Conservation (phyloP, 2,888 invertebrate genomes). For the Eueremaeus valkanovi region DNA sequence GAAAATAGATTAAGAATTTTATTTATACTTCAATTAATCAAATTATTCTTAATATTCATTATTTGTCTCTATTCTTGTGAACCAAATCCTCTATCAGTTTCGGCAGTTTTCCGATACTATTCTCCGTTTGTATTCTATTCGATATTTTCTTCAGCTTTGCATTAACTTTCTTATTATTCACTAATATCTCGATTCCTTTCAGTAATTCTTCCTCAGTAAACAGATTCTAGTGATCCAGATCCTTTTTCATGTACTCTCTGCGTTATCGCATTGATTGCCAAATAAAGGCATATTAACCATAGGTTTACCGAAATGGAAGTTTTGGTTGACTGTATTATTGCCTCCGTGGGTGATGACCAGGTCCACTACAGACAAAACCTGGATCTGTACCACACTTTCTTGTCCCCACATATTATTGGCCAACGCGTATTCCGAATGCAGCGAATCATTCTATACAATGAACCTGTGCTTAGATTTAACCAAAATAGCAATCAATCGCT, state of each 20-base stretch:
- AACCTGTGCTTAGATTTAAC: slow-evolving; percentile 27
- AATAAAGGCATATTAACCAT: slow-evolving; percentile 3
- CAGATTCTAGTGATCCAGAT: background rate
- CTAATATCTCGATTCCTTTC: slow-evolving; percentile 4
- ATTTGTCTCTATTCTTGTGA: too few species aligned
- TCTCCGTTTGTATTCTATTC: background rate
- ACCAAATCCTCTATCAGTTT: background rate
- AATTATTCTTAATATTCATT: too few species aligned
- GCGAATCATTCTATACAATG: slow-evolving; percentile 22
- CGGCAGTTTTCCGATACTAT: background rate
- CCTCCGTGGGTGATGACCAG: background rate
- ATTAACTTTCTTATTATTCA: slow-evolving; percentile 15
- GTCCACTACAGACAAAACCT: background rate
- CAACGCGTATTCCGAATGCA: slow-evolving; percentile 1
- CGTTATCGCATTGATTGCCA: slow-evolving; percentile 4
- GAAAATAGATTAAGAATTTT: too few species aligned
- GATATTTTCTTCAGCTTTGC: background rate
- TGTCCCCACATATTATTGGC: background rate
- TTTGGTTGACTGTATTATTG: slow-evolving; percentile 13
- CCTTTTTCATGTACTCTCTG: slow-evolving; percentile 27
- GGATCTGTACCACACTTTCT: background rate
- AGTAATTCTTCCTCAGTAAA: slow-evolving; percentile 22
- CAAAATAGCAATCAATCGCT: slow-evolving; percentile 1
- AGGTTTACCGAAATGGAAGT: slow-evolving; percentile 11
- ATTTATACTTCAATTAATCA: too few species aligned